These are phyloP conservation scores for Boulengeromyrus knoepffleri DNA, from an alignment of 2,113 vertebrate genomes.

Conservation along the genomic window DNA sequence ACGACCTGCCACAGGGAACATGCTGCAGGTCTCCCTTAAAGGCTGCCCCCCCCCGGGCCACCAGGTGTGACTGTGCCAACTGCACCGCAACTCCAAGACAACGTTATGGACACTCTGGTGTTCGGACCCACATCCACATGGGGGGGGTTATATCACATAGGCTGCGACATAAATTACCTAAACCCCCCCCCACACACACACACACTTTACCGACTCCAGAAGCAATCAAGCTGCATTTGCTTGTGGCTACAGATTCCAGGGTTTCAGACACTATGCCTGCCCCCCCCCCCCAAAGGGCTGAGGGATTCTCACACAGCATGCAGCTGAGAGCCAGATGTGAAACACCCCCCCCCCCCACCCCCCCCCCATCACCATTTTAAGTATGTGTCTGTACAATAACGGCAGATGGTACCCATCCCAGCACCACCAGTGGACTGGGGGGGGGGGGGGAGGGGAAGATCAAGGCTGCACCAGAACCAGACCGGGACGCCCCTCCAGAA, in stretches of 20 bases:
- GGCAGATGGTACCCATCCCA: background rate
- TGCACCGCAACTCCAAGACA: background rate
- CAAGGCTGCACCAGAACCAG: background rate
- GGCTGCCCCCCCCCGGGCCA: background rate
- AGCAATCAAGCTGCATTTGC: background rate
- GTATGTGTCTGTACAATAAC: background rate
- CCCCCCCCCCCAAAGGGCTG: background rate
- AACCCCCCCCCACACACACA: background rate
- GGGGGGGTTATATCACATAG: background rate
- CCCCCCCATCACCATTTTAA: background rate
- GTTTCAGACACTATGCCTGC: background rate
- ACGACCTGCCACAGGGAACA: background rate
- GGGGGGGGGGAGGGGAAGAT: background rate
- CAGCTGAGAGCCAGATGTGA: background rate
- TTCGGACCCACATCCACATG: background rate
- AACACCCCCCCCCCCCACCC: background rate
- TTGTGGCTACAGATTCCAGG: background rate
- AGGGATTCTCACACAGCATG: background rate
- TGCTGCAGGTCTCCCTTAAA: background rate
- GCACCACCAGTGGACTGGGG: background rate
- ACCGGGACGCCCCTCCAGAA: background rate
- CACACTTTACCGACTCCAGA: background rate
- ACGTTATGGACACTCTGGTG: background rate
- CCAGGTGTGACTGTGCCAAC: background rate
- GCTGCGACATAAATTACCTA: background rate